Base-by-base conservation (phyloP, 2,113 vertebrate species). In the Atherinomorus stipes region DNA sequence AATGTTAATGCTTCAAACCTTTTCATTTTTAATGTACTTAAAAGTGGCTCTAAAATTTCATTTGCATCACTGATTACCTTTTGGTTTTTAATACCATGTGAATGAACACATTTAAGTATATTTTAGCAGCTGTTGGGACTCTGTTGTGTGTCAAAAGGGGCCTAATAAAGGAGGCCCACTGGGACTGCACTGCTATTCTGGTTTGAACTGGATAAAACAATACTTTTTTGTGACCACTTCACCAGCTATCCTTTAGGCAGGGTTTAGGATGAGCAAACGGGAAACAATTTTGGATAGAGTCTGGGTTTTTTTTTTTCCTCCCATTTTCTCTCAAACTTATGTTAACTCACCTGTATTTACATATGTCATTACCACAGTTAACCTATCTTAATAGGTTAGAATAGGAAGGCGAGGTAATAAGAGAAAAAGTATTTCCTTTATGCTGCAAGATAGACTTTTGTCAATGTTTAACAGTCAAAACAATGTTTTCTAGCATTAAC, bases 161-260 rank as follows among this genome's bases (percentile, higher is more conserved):
- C 28, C 61, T 38, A 19, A 72, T 42, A 28, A 44, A 74, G 58
- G 56, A 68, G 49, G 45, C 64, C 26, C 51, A 10, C 61, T 49
- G 44, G 0, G 45, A 68, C 62, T 68, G 58, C 18, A 15, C 74
- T 63, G 71, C 58, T 49, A 10, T 71, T 81, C 86, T 79, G 76
- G 82, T 87, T 87, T 75, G 28, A 84, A 79, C 81, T 65, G 76
- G 83, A 88, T 83, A 26, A 76, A 80, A 85, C 80, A 76, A 79
- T 59, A 52, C 44, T 72, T 64, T 71, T 78, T 73, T 84, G 62
- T 78, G 26, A 63, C 37, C 15, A 25, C 56, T 75, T 68, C 18
- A 54, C 13, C 37, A 79, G 63, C 67, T 73, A 53, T 34, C 54
- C 2, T 68, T 50, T 64, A 58, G 44, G 37, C 31, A 38, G 54